Evolutionary conservation across 2,888 invertebrate genomes (phyloP).

Genomic region (Dryococelus australis): DNA sequence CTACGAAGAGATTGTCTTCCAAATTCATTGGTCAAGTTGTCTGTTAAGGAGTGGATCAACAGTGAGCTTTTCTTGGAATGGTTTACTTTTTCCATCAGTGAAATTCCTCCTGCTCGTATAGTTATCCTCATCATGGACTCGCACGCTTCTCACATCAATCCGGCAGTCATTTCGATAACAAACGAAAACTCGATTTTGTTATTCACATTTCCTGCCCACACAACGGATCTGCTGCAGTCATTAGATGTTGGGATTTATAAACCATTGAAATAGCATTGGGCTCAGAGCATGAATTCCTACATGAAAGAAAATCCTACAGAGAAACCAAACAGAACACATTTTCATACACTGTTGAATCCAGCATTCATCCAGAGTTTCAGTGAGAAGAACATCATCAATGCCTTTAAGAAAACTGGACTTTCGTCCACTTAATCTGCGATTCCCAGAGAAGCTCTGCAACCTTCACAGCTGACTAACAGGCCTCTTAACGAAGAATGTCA

Average conservation of each 20-base stretch:
- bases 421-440: slow-evolving; percentile 20
- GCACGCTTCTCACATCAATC: too few species aligned
- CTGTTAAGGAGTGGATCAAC: slow-evolving; percentile 23
- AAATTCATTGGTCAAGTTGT: slow-evolving; percentile 23
- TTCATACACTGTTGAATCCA: slow-evolving; percentile 17
- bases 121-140: too few species aligned
- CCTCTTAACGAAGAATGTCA: too few species aligned
- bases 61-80: not conserved
- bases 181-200: too few species aligned
- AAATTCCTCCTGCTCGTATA: slow-evolving; percentile 19
- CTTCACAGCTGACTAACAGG: not conserved
- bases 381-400: slow-evolving; percentile 6
- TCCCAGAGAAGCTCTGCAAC: not conserved
- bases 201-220: too few species aligned
- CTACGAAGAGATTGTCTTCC: too few species aligned
- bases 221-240: too few species aligned
- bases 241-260: too few species aligned
- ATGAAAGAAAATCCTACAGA: too few species aligned
- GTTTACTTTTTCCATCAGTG: slow-evolving; percentile 22
- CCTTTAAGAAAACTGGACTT: slow-evolving; percentile 5
- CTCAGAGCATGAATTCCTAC: too few species aligned
- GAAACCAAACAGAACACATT: slow-evolving; percentile 17
- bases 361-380: slow-evolving; percentile 22
- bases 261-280: not conserved
- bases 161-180: too few species aligned